Conservation (phyloP, 2,113 vertebrate species). For the Solea solea region DNA sequence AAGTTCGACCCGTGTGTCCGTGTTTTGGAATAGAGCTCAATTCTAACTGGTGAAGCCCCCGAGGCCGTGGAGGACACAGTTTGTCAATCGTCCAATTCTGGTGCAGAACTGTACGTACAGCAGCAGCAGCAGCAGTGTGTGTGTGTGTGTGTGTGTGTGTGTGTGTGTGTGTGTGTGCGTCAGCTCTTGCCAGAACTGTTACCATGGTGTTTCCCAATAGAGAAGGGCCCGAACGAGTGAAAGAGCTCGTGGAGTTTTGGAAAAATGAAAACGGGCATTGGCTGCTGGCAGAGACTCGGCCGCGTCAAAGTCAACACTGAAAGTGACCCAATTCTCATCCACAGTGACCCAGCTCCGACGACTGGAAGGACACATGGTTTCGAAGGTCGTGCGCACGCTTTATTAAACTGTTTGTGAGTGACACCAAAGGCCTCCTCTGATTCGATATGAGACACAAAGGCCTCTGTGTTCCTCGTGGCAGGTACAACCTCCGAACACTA, state of each 20-base stretch:
- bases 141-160: conserved; percentile 42
- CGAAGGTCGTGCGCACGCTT: too few relatives aligned
- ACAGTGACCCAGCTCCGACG: neutral
- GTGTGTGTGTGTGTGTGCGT: conserved; percentile 38
- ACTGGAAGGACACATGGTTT: too few relatives aligned
- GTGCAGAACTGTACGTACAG: conserved; percentile 43
- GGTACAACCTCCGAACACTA: conserved; percentile 26
- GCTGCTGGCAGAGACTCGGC: conserved; percentile 55
- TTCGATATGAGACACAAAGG: conserved; percentile 22
- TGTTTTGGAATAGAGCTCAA: conserved; percentile 79
- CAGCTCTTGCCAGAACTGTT: conserved; percentile 68
- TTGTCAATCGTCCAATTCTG: conserved; percentile 68
- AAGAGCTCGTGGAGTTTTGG: conserved; percentile 70
- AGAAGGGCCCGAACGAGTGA: conserved; percentile 66
- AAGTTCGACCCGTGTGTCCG: conserved; percentile 85
- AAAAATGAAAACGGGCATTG: conserved; percentile 63
- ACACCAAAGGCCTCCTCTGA: too few relatives aligned
- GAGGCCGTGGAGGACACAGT: conserved; percentile 57
- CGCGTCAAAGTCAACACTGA: neutral
- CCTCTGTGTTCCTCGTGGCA: conserved; percentile 22
- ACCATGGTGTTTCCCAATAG: conserved; percentile 73
- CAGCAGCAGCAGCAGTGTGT: conserved; percentile 41
- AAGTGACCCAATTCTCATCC: conserved; percentile 31
- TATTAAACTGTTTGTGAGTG: too few relatives aligned
- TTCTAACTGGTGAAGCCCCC: conserved; percentile 59